Conservation (phyloP, 1,140 invertebrate species). For the Drosophila saltans region DNA sequence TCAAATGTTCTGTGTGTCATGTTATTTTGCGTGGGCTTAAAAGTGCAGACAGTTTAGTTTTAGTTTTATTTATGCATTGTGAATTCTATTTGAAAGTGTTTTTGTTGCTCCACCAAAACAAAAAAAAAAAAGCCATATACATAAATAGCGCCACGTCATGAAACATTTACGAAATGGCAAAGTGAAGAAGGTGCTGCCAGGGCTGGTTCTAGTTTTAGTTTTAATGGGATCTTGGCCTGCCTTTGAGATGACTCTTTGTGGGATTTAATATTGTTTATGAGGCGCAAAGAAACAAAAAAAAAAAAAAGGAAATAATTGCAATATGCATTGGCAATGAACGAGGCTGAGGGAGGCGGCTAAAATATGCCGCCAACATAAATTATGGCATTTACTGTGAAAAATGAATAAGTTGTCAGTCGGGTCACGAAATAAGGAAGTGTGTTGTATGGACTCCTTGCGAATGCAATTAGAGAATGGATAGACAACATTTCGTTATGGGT, state of each 20-base stretch:
- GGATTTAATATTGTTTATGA: conserved; percentile 80
- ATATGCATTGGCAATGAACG: conserved; percentile 47
- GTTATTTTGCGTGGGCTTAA: conserved; percentile 61
- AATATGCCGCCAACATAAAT: conserved; percentile 65
- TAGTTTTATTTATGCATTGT: conserved; percentile 36
- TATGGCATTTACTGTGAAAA: conserved; percentile 74
- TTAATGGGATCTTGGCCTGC: conserved; percentile 59
- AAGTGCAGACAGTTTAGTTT: conserved; percentile 34
- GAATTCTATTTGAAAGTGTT: conserved; percentile 66
- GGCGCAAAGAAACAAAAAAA: conserved; percentile 52
- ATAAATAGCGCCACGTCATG: conserved; percentile 76
- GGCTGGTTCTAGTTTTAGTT: conserved; percentile 21
- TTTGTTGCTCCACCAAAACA: conserved; percentile 25
- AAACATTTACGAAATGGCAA: conserved; percentile 69
- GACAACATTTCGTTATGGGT: no score
- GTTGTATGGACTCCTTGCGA: conserved; percentile 14
- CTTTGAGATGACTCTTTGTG: conserved; percentile 24
- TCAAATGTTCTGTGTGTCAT: conserved; percentile 69
- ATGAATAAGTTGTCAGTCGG: conserved; percentile 56
- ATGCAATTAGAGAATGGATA: conserved; percentile 32
- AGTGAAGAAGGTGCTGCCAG: conserved; percentile 26
- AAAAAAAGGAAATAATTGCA: conserved; percentile 50
- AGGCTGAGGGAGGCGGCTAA: conserved; percentile 37
- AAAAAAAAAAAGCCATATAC: conserved; percentile 20
- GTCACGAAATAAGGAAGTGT: conserved; percentile 24